phyloP scores from a whole-genome alignment of 2,888 invertebrate genomes.

The Latheticus oryzae region DNA sequence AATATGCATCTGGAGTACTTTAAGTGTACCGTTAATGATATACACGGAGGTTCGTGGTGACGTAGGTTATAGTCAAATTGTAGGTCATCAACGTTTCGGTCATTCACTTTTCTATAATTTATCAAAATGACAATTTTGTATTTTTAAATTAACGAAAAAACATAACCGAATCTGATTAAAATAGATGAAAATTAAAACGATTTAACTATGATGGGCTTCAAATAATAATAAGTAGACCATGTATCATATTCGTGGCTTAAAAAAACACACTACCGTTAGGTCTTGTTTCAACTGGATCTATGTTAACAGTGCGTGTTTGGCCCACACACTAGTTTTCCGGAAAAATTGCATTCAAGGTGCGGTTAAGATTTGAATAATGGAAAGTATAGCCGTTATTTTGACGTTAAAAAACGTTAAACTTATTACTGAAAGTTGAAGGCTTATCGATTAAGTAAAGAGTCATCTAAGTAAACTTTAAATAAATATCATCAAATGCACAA shows the following conservation, averaged over 20 bases:
- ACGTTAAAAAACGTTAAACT: not conserved
- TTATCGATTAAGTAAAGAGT: too few relatives aligned
- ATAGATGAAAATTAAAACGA: not conserved
- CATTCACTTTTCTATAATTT: conserved; percentile 6
- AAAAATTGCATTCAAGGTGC: conserved; percentile 11
- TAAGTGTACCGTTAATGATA: conserved; percentile 22
- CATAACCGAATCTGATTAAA: too few relatives aligned
- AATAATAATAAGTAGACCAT: conserved; percentile 14
- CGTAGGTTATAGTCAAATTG: conserved; percentile 31
- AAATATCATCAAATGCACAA: too few relatives aligned
- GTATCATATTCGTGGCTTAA: conserved; percentile 5
- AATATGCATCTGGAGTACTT: conserved; percentile 15
- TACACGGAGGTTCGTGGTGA: conserved; percentile 10
- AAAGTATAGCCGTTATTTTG: conserved; percentile 16
- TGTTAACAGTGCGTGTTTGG: conserved; percentile 5
- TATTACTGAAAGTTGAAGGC: too few relatives aligned
- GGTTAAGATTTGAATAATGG: conserved; percentile 16
- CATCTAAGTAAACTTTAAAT: too few relatives aligned
- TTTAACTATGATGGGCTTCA: too few relatives aligned
- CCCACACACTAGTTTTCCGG: conserved; percentile 18
- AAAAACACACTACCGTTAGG: conserved; percentile 5
- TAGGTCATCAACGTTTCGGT: conserved; percentile 22
- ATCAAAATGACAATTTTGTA: too few relatives aligned
- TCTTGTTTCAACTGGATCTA: conserved; percentile 8
- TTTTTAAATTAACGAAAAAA: too few relatives aligned